These are phyloP conservation scores for Panorpa germanica DNA, from an alignment of 2,888 invertebrate genomes.

Conservation along the genomic window DNA sequence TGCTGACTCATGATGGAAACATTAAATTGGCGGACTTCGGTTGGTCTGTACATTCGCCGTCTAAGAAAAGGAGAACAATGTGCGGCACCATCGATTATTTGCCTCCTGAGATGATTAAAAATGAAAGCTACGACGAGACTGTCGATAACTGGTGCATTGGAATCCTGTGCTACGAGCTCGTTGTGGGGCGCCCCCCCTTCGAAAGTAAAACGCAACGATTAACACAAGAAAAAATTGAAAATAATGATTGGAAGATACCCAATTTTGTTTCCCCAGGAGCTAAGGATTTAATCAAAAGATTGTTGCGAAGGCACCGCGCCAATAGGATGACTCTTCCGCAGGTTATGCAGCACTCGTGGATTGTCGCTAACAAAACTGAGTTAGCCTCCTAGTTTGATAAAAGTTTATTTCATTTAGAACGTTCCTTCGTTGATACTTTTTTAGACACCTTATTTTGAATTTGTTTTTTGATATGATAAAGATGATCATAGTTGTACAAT, in stretches of 20 bases:
- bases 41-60: slow-evolving; percentile 87
- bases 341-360: slow-evolving; percentile 54
- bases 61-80: slow-evolving; percentile 65
- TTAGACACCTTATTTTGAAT: no score
- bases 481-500: no score
- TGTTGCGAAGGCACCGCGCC: slow-evolving; percentile 40
- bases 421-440: no score
- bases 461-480: no score
- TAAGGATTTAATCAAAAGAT: slow-evolving; percentile 60
- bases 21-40: slow-evolving; percentile 86
- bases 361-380: no score
- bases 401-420: no score
- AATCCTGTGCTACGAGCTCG: slow-evolving; percentile 78
- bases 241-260: slow-evolving; percentile 47
- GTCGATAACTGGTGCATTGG: slow-evolving; percentile 95
- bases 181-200: slow-evolving; percentile 87
- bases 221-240: slow-evolving; percentile 52
- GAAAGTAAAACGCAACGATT: slow-evolving; percentile 50
- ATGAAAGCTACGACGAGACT: slow-evolving; percentile 57
- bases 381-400: no score
- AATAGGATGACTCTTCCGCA: slow-evolving; percentile 43
- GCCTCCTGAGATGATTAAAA: slow-evolving; percentile 91
- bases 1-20: slow-evolving; percentile 56
- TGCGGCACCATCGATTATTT: slow-evolving; percentile 93
- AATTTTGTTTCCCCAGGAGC: slow-evolving; percentile 42